Conservation (phyloP, 2,888 invertebrate genomes). For the Philereme transversata region DNA sequence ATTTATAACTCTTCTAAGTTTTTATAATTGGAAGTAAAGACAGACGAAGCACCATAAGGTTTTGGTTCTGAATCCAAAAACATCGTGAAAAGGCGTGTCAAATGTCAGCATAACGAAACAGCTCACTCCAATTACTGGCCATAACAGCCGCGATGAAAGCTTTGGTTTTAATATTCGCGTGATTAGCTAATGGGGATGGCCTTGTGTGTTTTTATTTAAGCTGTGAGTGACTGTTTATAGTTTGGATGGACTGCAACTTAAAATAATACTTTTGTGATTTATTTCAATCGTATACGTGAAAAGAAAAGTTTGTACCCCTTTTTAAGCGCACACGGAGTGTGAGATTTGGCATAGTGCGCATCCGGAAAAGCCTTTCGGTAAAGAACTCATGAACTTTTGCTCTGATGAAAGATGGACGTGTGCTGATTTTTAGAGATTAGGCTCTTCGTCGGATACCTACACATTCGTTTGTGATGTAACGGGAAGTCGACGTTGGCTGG, state of each 20-base stretch:
- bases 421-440: no score
- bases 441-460: no score
- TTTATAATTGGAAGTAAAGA: no score
- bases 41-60: neutral
- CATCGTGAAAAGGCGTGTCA: slow-evolving; percentile 36
- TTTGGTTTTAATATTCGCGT: slow-evolving; percentile 20
- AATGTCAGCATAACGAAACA: slow-evolving; percentile 32
- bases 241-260: no score
- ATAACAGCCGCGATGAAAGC: slow-evolving; percentile 13
- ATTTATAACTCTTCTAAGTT: no score
- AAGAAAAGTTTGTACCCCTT: no score
- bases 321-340: no score
- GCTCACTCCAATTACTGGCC: slow-evolving; percentile 38
- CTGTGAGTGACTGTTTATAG: neutral
- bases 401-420: neutral
- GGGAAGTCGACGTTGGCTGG: no score
- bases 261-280: no score
- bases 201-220: neutral
- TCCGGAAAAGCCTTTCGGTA: slow-evolving; percentile 2
- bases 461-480: no score
- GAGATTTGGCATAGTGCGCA: no score
- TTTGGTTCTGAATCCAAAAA: slow-evolving; percentile 5
- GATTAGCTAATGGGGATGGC: slow-evolving; percentile 21
- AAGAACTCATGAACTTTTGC: slow-evolving; percentile 3
- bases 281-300: no score